These are phyloP conservation scores for Poecilia picta DNA, from an alignment of 2,797 vertebrate genomes.

Conservation along the genomic window DNA sequence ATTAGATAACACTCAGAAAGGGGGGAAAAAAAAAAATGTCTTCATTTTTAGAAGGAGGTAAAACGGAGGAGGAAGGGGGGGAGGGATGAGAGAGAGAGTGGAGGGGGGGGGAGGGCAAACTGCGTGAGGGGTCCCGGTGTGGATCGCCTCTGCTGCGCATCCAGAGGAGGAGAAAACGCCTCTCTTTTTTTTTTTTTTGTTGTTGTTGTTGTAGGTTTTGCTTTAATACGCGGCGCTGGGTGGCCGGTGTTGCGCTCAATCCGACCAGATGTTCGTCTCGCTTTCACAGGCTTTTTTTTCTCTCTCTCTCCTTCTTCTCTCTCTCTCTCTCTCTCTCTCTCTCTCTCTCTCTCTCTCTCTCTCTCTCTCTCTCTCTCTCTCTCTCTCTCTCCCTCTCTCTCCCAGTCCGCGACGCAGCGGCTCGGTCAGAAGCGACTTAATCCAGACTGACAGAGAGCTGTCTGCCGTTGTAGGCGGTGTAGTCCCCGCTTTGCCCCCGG, in stretches of 20 bases:
- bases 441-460: constrained; percentile 77
- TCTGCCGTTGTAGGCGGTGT: constrained; percentile 59
- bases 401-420: constrained; percentile 51
- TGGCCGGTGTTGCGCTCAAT: constrained; percentile 68
- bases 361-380: too few relatives aligned
- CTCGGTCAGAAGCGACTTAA: constrained; percentile 68
- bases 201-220: constrained; percentile 38
- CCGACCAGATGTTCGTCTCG: constrained; percentile 78
- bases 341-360: too few relatives aligned
- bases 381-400: too few relatives aligned
- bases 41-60: constrained; percentile 19
- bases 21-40: constrained; percentile 3
- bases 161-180: constrained; percentile 80
- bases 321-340: too few relatives aligned
- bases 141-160: constrained; percentile 75
- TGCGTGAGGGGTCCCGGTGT: constrained; percentile 52
- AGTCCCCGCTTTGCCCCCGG: constrained; percentile 48
- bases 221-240: constrained; percentile 50
- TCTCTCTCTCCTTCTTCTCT: neutral
- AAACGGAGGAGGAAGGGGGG: too few relatives aligned
- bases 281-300: constrained; percentile 54
- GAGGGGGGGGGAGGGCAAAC: neutral
- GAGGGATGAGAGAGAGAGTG: too few relatives aligned
- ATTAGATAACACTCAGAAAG: constrained; percentile 34
- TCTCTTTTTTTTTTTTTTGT: constrained; percentile 40